Base-by-base conservation (phyloP, 2,888 invertebrate genomes). In the Eudemis profundana region DNA sequence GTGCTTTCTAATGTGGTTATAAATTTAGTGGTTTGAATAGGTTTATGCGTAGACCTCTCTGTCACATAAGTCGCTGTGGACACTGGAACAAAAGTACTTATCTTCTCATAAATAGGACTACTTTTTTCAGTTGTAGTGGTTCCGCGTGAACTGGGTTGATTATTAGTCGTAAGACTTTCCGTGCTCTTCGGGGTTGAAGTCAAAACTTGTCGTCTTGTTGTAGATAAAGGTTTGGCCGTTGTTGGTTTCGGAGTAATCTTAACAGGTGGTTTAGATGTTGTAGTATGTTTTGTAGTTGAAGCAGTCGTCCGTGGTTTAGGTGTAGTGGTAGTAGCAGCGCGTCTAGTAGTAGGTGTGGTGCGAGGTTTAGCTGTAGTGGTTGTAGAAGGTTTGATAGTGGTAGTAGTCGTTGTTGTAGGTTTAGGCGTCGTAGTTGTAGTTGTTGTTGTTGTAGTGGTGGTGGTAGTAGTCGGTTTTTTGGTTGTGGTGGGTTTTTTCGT, bases 81-180 rank as follows among this genome's bases (percentile, higher is more conserved):
- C 17, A 83, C 67, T 38, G 90, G 90, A 61, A 83, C 74, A 70
- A 85, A 86, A 0, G 89, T 86, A 69, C 82, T 87, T 33, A 87
- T 74, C 76, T 81, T 87, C 66, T 89, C 86, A 68, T 78, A 83
- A 51, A 77, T 70, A 36, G 73, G 66, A 47, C 72, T 70, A 23
- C 72, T 76, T 74, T 82, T 83, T 60, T 84, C 81, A 1, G 80
- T 82, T 17, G 72, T 77, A 19, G 81, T 70, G 15, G 73, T 61
- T 40, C 69, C 61, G 56, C 74, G 72, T 0, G 74, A 56, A 49
- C 75, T 72, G 1, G 76, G 59, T 63, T 76, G 64, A 12, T 67
- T 60, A 42, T 74, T 75, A 3, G 67, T 72, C 14, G 57, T 59
- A 60, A 68, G 68, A 12, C 68, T 64, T 70, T 70, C 68, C 38